phyloP scores from a whole-genome alignment of 2,113 vertebrate genomes.

The Nyctibius bracteatus region DNA sequence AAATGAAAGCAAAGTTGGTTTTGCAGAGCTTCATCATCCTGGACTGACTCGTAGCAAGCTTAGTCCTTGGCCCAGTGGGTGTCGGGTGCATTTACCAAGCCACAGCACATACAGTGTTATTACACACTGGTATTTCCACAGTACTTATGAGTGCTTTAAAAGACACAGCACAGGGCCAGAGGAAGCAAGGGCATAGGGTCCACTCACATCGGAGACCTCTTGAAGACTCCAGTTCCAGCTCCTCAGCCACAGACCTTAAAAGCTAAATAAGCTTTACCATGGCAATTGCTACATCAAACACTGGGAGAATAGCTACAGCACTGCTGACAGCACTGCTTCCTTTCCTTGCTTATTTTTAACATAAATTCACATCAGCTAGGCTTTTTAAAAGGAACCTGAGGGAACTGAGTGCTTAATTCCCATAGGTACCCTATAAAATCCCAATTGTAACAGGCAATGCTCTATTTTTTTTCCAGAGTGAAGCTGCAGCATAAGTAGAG shows the following conservation, averaged over 20 bases:
- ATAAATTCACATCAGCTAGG: background rate
- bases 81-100: background rate
- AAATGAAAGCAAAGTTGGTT: background rate
- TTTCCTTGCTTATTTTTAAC: background rate
- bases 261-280: background rate
- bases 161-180: background rate
- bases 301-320: background rate
- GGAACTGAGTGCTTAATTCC: slow-evolving; percentile 15
- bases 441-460: background rate
- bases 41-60: background rate
- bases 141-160: background rate
- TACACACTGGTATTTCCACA: background rate
- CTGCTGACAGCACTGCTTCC: background rate
- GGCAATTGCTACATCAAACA: background rate
- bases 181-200: background rate
- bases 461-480: background rate
- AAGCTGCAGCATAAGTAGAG: background rate
- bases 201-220: background rate
- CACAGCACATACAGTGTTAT: background rate
- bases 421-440: background rate
- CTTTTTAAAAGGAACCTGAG: background rate
- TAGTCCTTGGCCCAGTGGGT: background rate
- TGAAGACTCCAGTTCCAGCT: background rate
- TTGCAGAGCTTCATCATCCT: background rate
- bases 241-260: background rate